Evolutionary conservation across 1,140 invertebrate genomes (phyloP).

Genomic region (Mactra quadrangularis): DNA sequence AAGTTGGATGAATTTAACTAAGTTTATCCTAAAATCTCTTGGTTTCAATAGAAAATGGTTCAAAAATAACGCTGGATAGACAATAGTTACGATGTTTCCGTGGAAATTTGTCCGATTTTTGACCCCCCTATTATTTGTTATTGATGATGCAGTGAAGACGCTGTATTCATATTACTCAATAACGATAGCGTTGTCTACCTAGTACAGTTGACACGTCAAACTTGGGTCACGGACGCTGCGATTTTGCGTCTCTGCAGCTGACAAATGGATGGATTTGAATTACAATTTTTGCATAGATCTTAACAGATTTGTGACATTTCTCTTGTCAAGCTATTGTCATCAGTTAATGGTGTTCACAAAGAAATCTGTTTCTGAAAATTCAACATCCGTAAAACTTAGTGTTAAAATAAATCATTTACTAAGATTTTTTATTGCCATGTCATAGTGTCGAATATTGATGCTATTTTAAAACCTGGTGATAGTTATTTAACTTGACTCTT

Average conservation of each 20-base stretch:
- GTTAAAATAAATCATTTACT: conserved; percentile 36
- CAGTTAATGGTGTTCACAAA: conserved; percentile 49
- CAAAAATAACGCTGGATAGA: conserved; percentile 49
- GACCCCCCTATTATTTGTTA: conserved; percentile 49
- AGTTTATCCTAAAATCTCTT: conserved; percentile 28
- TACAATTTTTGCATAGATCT: conserved; percentile 53
- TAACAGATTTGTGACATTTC: conserved; percentile 46
- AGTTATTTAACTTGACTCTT: no score
- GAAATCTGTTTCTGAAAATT: conserved; percentile 30
- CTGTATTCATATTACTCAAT: conserved; percentile 43
- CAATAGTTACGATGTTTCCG: conserved; percentile 28
- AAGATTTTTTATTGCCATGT: conserved; percentile 16
- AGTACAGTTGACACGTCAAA: conserved; percentile 50
- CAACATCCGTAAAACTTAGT: conserved; percentile 9
- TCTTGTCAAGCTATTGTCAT: conserved; percentile 31
- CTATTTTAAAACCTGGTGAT: no score
- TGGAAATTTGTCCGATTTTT: conserved; percentile 54
- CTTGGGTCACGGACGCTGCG: conserved; percentile 41
- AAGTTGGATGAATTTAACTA: conserved; percentile 61
- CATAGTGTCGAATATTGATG: conserved; percentile 1
- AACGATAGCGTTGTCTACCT: conserved; percentile 51
- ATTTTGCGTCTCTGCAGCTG: conserved; percentile 19
- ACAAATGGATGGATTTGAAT: conserved; percentile 52
- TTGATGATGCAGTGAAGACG: background rate
- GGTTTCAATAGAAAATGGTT: conserved; percentile 26